These are phyloP conservation scores for Amphipoea oculea DNA, from an alignment of 2,888 invertebrate species.

Conservation along the genomic window DNA sequence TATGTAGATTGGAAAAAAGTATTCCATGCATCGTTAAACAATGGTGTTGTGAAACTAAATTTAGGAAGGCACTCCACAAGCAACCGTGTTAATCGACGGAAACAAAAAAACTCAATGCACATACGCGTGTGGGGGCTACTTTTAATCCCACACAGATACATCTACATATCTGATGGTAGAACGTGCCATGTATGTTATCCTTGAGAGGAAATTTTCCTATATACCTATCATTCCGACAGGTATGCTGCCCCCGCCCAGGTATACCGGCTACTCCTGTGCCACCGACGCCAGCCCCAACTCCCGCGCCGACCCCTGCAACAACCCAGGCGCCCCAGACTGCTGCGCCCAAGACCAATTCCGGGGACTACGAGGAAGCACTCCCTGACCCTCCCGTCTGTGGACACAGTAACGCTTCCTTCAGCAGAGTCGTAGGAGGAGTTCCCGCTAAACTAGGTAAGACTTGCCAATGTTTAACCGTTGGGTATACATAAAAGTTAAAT, in stretches of 20 bases:
- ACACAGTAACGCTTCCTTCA: constrained; percentile 88
- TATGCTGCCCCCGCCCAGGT: constrained; percentile 80
- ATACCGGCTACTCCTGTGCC: constrained; percentile 68
- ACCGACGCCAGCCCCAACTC: constrained; percentile 51
- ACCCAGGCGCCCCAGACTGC: constrained; percentile 32
- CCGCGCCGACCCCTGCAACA: constrained; percentile 57
- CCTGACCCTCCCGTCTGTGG: constrained; percentile 92
- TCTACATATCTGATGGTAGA: too few species aligned
- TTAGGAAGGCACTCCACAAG: neutral
- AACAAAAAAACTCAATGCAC: neutral
- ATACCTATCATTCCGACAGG: constrained; percentile 67
- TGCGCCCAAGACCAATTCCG: constrained; percentile 61
- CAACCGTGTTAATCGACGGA: neutral
- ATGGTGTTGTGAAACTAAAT: neutral
- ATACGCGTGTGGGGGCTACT: neutral
- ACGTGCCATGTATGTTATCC: neutral
- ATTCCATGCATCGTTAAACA: neutral
- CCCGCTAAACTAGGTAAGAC: constrained; percentile 91
- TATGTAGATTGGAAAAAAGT: neutral
- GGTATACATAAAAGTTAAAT: neutral
- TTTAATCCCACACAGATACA: neutral
- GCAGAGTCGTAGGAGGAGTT: constrained; percentile 93
- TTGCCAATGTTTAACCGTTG: neutral
- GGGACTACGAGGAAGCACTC: constrained; percentile 74
- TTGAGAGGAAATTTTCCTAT: too few species aligned